phyloP scores from a whole-genome alignment of 2,888 invertebrate species.

The Portevinia maculata region DNA sequence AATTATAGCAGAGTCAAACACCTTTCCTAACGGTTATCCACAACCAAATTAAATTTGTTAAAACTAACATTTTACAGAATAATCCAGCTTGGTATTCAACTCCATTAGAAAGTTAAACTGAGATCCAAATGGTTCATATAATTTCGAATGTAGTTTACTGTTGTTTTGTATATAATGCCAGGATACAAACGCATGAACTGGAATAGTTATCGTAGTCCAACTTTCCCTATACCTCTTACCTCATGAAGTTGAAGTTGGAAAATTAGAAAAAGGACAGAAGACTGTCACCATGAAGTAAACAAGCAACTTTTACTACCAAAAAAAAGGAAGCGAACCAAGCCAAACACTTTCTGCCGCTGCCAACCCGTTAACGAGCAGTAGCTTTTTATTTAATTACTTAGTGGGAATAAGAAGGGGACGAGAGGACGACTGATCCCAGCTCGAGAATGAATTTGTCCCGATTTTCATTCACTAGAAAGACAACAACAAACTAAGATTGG shows the following conservation, averaged over 20 bases:
- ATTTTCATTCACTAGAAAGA: slow-evolving; percentile 33
- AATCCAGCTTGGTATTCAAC: slow-evolving; percentile 19
- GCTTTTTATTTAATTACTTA: slow-evolving; percentile 71
- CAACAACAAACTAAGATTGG: slow-evolving; percentile 71
- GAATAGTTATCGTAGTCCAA: neutral
- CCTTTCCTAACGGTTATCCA: neutral
- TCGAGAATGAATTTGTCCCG: slow-evolving; percentile 21
- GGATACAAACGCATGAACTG: slow-evolving; percentile 3
- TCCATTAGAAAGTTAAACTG: slow-evolving; percentile 31
- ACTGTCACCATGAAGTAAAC: slow-evolving; percentile 19
- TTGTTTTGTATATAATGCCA: neutral
- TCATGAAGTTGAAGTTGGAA: slow-evolving; percentile 5
- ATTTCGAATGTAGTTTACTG: slow-evolving; percentile 25
- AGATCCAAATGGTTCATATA: slow-evolving; percentile 48
- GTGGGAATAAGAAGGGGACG: slow-evolving; percentile 30
- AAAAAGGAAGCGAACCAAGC: slow-evolving; percentile 15
- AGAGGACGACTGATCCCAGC: slow-evolving; percentile 17
- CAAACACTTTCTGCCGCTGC: slow-evolving; percentile 52
- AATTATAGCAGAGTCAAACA: neutral
- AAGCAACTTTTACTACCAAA: slow-evolving; percentile 22
- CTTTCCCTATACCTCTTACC: neutral
- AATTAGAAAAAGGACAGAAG: slow-evolving; percentile 11
- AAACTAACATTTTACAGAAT: neutral
- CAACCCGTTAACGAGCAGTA: slow-evolving; percentile 65
- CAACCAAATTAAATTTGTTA: slow-evolving; percentile 36